Conservation (phyloP, 2,888 invertebrate genomes). For the Invenusta paracnida region DNA sequence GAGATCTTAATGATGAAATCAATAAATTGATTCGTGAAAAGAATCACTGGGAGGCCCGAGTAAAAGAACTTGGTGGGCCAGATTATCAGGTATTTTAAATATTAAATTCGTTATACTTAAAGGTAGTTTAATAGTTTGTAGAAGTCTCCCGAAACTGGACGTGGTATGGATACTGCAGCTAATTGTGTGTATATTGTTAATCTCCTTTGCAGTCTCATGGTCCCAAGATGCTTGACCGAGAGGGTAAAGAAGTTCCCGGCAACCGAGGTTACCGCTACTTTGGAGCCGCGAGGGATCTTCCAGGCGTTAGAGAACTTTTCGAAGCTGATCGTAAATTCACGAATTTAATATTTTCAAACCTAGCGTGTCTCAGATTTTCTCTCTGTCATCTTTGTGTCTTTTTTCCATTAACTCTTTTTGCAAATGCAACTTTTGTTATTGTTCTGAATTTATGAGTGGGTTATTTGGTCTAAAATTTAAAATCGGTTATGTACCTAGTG, state of each 20-base stretch:
- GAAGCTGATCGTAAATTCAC: slow-evolving; percentile 73
- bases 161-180: not conserved
- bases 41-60: slow-evolving; percentile 94
- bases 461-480: too few relatives aligned
- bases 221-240: slow-evolving; percentile 68
- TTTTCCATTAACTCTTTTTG: too few relatives aligned
- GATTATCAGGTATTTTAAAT: slow-evolving; percentile 65
- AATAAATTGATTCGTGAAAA: slow-evolving; percentile 92
- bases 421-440: too few relatives aligned
- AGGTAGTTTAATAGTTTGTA: too few relatives aligned
- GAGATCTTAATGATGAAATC: slow-evolving; percentile 97
- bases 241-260: slow-evolving; percentile 83
- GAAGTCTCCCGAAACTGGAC: not conserved
- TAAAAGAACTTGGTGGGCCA: slow-evolving; percentile 86
- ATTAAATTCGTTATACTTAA: too few relatives aligned
- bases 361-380: too few relatives aligned
- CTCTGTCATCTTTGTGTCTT: too few relatives aligned
- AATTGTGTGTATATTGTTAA: not conserved
- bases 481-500: too few relatives aligned
- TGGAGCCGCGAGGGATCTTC: slow-evolving; percentile 93
- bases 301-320: slow-evolving; percentile 92
- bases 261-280: slow-evolving; percentile 91
- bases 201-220: slow-evolving; percentile 67
- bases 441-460: too few relatives aligned
- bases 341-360: too few relatives aligned